Evolutionary conservation across 2,888 invertebrate genomes (phyloP).

Genomic region (Agrochola litura): DNA sequence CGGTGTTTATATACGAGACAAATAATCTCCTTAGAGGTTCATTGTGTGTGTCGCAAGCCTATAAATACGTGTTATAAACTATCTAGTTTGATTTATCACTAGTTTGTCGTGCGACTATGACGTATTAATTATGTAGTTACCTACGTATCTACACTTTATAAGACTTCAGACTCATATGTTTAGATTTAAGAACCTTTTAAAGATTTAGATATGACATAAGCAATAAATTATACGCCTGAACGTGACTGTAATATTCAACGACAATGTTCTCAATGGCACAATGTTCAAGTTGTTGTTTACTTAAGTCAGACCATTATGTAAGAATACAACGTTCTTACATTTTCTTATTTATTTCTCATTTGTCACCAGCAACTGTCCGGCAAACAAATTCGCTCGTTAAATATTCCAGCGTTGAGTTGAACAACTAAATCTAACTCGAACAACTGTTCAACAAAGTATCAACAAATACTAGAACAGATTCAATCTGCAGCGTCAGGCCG

Average conservation of each 20-base stretch:
- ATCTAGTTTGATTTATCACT: conserved; percentile 16
- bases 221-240: neutral
- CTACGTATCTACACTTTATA: neutral
- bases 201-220: neutral
- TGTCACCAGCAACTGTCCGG: conserved; percentile 45
- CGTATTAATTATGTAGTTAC: neutral
- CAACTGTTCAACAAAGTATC: conserved; percentile 55
- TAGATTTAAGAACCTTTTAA: conserved; percentile 11
- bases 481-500: conserved; percentile 53
- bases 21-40: conserved; percentile 40
- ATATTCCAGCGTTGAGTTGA: conserved; percentile 43
- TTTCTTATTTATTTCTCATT: conserved; percentile 43
- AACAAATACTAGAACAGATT: conserved; percentile 59
- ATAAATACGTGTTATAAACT: conserved; percentile 12
- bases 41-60: conserved; percentile 2
- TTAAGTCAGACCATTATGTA: neutral
- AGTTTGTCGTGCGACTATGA: neutral
- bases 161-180: neutral
- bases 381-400: conserved; percentile 48
- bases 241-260: conserved; percentile 13
- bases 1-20: neutral
- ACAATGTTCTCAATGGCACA: neutral
- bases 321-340: conserved; percentile 16
- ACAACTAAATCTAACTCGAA: conserved; percentile 59
- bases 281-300: neutral